Evolutionary conservation across 2,797 vertebrate genomes (phyloP).

Genomic region (Lagodon rhomboides): DNA sequence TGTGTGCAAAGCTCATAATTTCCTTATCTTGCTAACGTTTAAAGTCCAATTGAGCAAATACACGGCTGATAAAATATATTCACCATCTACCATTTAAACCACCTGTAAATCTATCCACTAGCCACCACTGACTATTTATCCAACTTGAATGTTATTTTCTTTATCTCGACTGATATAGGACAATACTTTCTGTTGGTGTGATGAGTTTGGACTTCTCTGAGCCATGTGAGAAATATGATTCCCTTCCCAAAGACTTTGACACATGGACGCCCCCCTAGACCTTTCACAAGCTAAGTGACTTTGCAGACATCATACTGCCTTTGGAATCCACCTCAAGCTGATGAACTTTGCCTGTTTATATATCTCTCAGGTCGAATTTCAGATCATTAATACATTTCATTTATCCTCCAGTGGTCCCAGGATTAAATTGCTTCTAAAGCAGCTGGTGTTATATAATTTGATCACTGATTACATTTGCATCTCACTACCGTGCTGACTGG

Average conservation of each 20-base stretch:
- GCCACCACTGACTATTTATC: background rate
- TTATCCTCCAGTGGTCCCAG: slow-evolving; percentile 46
- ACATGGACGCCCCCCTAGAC: slow-evolving; percentile 65
- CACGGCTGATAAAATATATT: slow-evolving; percentile 1
- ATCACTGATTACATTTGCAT: slow-evolving; percentile 38
- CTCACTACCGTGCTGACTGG: slow-evolving; percentile 15
- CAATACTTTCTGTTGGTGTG: slow-evolving; percentile 57
- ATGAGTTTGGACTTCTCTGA: slow-evolving; percentile 66
- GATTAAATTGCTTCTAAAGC: slow-evolving; percentile 51
- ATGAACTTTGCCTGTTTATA: slow-evolving; percentile 67
- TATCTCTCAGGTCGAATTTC: slow-evolving; percentile 65
- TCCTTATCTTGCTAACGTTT: slow-evolving; percentile 44
- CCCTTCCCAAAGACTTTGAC: slow-evolving; percentile 64
- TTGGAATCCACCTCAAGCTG: slow-evolving; percentile 62
- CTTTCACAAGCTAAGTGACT: slow-evolving; percentile 78
- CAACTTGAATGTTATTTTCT: slow-evolving; percentile 20
- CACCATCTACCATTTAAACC: slow-evolving; percentile 1
- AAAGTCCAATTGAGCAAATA: slow-evolving; percentile 14
- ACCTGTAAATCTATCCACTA: background rate
- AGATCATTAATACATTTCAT: slow-evolving; percentile 67
- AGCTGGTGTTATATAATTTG: slow-evolving; percentile 50
- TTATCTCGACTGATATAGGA: slow-evolving; percentile 41
- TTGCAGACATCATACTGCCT: slow-evolving; percentile 74
- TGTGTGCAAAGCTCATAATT: slow-evolving; percentile 52
- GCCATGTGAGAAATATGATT: slow-evolving; percentile 80